Conservation (phyloP, 2,113 vertebrate species). For the Ochotona princeps region DNA sequence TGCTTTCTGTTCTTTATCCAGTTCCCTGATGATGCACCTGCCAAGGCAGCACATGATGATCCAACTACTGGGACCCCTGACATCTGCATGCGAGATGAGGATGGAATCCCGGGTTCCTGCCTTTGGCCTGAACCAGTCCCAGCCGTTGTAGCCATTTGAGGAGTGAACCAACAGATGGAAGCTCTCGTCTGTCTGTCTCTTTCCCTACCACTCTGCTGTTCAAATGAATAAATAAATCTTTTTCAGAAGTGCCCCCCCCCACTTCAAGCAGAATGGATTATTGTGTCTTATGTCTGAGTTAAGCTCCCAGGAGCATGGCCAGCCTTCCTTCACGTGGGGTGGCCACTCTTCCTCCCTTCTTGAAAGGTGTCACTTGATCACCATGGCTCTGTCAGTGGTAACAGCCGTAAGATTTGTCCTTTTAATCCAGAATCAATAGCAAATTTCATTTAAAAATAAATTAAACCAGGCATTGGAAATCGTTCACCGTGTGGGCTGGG, state of each 20-base stretch:
- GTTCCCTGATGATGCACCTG: no score
- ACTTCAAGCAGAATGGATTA: background rate
- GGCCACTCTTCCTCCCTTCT: slow-evolving; percentile 32
- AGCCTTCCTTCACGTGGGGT: slow-evolving; percentile 22
- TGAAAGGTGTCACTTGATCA: slow-evolving; percentile 73
- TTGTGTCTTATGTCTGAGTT: background rate
- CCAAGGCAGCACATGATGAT: no score
- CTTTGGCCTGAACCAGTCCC: no score
- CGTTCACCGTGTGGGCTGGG: slow-evolving; percentile 79
- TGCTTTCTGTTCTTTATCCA: no score
- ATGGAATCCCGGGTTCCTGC: no score
- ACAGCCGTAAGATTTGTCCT: slow-evolving; percentile 84
- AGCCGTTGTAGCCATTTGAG: no score
- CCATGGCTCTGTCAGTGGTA: slow-evolving; percentile 77
- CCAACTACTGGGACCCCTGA: no score
- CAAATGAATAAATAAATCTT: no score
- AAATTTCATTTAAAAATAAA: slow-evolving; percentile 88
- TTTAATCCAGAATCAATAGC: slow-evolving; percentile 87
- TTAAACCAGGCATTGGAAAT: slow-evolving; percentile 86
- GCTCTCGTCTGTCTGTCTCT: no score
- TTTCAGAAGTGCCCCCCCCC: background rate
- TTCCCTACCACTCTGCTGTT: no score
- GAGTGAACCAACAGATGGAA: no score
- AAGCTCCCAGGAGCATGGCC: background rate
- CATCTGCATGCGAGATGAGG: no score